Percentiles rank a stretch among this genome's conserved stretches.
Conservation (phyloP, 64 coral and sea anemone genomes). For the Porites australiensis region DNA sequence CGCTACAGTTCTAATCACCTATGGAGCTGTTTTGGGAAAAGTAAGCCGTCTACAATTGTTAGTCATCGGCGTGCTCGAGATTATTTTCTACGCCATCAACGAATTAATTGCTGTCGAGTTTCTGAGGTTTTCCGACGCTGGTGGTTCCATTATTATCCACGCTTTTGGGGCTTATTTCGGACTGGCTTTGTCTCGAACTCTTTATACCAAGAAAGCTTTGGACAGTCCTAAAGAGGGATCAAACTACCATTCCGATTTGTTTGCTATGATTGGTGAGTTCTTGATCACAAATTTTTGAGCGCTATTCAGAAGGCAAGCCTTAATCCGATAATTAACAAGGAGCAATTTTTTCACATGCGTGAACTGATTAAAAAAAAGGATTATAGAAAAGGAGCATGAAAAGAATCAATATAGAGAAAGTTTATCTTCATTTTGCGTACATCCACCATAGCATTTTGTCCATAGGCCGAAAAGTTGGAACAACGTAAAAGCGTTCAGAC, state of each 20-base stretch:
- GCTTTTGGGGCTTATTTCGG: slow-evolving; percentile 93
- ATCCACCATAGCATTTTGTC: too few species aligned
- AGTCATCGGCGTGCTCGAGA: slow-evolving; percentile 80
- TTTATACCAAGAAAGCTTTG: slow-evolving; percentile 16
- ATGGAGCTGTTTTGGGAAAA: slow-evolving; percentile 92
- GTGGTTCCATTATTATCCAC: slow-evolving; percentile 92
- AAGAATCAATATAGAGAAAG: too few species aligned
- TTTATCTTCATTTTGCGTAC: too few species aligned
- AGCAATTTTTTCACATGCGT: too few species aligned
- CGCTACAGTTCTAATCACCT: slow-evolving; percentile 87
- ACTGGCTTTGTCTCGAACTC: slow-evolving; percentile 72
- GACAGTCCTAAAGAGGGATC: slow-evolving; percentile 79
- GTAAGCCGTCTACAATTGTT: slow-evolving; percentile 92
- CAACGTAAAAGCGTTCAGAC: too few species aligned
- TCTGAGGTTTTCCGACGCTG: slow-evolving; percentile 89
- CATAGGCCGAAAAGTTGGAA: too few species aligned
- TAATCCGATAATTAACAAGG: too few species aligned
- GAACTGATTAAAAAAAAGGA: too few species aligned
- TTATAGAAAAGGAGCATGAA: too few species aligned
- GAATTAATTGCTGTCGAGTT: slow-evolving; percentile 75
- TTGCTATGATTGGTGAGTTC: slow-evolving; percentile 83
- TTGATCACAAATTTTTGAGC: too few species aligned
- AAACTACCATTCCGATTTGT: slow-evolving; percentile 90
- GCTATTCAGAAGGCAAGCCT: too few species aligned
- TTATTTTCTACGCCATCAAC: slow-evolving; percentile 84